Evolutionary conservation across 30 jellyfish, hydroid and myxozoan species (phyloP).

Genomic region (Hydractinia echinata): DNA sequence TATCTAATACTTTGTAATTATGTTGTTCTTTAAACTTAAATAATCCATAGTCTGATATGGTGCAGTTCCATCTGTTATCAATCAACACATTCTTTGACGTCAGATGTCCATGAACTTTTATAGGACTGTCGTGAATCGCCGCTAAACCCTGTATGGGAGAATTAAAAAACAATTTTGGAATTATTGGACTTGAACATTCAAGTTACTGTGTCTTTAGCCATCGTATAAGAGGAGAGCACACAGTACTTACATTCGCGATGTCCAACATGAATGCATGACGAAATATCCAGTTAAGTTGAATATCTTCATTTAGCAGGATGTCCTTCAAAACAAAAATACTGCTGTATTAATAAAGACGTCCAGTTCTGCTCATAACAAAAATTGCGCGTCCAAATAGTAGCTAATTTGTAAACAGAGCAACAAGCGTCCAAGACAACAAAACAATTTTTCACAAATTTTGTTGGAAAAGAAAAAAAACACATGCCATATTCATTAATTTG

Average conservation of each 20-base stretch:
- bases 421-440: too few species aligned
- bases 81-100: constrained; percentile 60
- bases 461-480: too few species aligned
- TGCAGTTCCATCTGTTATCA: constrained; percentile 82
- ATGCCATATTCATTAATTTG: too few species aligned
- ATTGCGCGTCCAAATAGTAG: too few species aligned
- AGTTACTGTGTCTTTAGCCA: too few species aligned
- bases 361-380: too few species aligned
- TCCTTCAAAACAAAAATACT: constrained; percentile 35
- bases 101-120: constrained; percentile 77
- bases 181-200: too few species aligned
- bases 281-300: constrained; percentile 62
- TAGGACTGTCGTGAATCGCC: constrained; percentile 60
- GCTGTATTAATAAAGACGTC: too few species aligned
- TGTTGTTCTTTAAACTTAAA: constrained; percentile 49
- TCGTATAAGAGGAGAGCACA: background rate
- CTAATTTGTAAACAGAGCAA: too few species aligned
- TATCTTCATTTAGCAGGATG: constrained; percentile 61
- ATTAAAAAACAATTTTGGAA: background rate
- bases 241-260: constrained; percentile 54
- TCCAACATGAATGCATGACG: constrained; percentile 62
- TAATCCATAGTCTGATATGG: constrained; percentile 75
- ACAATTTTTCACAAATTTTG: too few species aligned
- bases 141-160: constrained; percentile 60
- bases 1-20: background rate